A percentile compares a stretch with the other conserved stretches of the same genome.
Conservation (phyloP, 1,140 invertebrate genomes). For the Pristionchus pacificus region DNA sequence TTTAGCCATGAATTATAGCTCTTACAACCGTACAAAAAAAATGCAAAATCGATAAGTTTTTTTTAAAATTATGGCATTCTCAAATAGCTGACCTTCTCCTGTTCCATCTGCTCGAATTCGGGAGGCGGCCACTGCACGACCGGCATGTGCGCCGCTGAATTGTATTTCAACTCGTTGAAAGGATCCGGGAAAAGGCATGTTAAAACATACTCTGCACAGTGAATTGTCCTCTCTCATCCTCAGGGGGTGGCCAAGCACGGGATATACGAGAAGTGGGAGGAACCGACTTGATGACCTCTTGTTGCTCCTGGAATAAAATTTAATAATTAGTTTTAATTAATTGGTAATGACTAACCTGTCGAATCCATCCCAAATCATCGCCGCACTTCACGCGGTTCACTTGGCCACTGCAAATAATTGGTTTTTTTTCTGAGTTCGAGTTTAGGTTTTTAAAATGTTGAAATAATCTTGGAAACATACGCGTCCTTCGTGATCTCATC, state of each 20-base stretch:
- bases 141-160: slow-evolving; percentile 34
- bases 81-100: slow-evolving; percentile 21
- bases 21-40: too few relatives aligned
- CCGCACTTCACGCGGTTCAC: slow-evolving; percentile 10
- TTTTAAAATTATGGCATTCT: not conserved
- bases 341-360: slow-evolving; percentile 11
- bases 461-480: slow-evolving; percentile 11
- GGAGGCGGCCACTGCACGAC: slow-evolving; percentile 35
- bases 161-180: not conserved
- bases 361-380: slow-evolving; percentile 31
- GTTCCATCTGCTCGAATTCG: slow-evolving; percentile 30
- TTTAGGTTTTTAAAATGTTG: slow-evolving; percentile 12
- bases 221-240: slow-evolving; percentile 9
- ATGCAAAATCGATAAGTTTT: too few relatives aligned
- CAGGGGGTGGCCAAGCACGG: slow-evolving; percentile 34
- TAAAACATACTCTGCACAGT: not conserved
- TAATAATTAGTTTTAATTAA: not conserved
- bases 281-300: slow-evolving; percentile 13
- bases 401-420: slow-evolving; percentile 9
- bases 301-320: slow-evolving; percentile 16
- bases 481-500: slow-evolving; percentile 28
- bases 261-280: slow-evolving; percentile 19
- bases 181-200: not conserved
- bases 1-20: not conserved
- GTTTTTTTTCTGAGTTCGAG: slow-evolving; percentile 4